A percentile compares a stretch with the other conserved stretches of the same genome.
phyloP scores from a whole-genome alignment of 2,113 vertebrate genomes.

The Silurus asotus region DNA sequence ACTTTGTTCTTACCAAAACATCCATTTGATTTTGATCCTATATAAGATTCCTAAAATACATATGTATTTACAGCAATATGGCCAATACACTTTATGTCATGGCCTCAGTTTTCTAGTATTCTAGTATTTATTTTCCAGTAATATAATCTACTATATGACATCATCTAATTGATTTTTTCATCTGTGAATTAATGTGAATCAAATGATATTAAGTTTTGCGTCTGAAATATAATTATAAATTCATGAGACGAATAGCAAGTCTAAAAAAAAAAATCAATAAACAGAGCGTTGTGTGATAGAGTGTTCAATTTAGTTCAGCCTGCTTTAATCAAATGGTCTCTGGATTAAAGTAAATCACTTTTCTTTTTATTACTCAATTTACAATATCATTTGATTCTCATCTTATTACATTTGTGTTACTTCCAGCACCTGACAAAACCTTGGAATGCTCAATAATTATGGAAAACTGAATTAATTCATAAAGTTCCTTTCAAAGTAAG shows the following conservation, averaged over 20 bases:
- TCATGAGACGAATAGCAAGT: slow-evolving; percentile 11
- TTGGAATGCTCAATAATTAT: neutral
- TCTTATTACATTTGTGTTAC: neutral
- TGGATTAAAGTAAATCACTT: slow-evolving; percentile 17
- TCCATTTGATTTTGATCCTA: neutral
- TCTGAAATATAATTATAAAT: slow-evolving; percentile 27
- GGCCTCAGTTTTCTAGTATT: neutral
- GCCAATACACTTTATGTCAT: neutral
- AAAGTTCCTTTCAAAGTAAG: neutral
- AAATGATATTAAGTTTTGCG: slow-evolving; percentile 9
- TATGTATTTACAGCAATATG: neutral
- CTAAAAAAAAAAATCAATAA: slow-evolving; percentile 22
- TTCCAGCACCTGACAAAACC: neutral
- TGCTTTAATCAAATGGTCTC: slow-evolving; percentile 22
- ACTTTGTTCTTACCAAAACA: neutral
- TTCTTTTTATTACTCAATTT: slow-evolving; percentile 18
- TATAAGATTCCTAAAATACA: too few species aligned
- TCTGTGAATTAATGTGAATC: slow-evolving; percentile 1
- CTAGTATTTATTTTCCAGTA: too few species aligned
- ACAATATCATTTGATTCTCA: slow-evolving; percentile 8
- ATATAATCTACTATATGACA: neutral
- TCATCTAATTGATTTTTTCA: neutral
- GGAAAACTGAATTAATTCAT: neutral
- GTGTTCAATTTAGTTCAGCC: slow-evolving; percentile 17
- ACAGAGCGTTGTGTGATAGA: slow-evolving; percentile 3